phyloP scores from a whole-genome alignment of 2,888 invertebrate genomes.

The Zonitis immaculata region DNA sequence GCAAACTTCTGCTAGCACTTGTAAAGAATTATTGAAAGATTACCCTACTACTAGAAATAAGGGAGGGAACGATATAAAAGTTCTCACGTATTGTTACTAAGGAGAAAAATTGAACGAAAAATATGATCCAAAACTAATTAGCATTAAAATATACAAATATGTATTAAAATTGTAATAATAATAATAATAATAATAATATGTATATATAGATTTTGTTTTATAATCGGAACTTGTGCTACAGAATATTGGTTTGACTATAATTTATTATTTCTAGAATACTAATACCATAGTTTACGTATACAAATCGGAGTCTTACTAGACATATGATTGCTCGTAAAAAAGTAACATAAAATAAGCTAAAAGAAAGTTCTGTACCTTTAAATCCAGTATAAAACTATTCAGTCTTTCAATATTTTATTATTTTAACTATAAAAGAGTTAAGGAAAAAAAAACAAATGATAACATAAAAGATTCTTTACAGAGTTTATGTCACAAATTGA shows the following conservation, averaged over 20 bases:
- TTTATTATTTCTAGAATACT: background rate
- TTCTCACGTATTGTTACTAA: conserved; percentile 5
- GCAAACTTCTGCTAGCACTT: conserved; percentile 10
- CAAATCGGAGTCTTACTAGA: background rate
- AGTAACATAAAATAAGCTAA: background rate
- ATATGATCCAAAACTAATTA: background rate
- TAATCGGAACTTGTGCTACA: background rate
- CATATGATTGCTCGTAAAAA: conserved; percentile 2
- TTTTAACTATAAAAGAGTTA: no score
- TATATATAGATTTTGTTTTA: background rate
- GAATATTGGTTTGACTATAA: background rate
- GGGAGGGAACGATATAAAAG: background rate
- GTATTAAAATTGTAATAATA: no score
- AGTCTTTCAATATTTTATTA: no score
- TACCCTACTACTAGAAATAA: background rate
- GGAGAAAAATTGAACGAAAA: background rate
- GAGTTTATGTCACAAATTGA: no score
- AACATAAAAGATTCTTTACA: no score
- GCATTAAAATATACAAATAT: no score
- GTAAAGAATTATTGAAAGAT: conserved; percentile 7
- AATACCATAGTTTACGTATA: background rate
- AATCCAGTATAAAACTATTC: no score
- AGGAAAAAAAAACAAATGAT: no score
- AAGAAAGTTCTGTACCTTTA: background rate
- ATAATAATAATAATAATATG: background rate